These are phyloP conservation scores for Corynorhinus townsendii DNA, from an alignment of 2,113 vertebrate species.

Conservation along the genomic window DNA sequence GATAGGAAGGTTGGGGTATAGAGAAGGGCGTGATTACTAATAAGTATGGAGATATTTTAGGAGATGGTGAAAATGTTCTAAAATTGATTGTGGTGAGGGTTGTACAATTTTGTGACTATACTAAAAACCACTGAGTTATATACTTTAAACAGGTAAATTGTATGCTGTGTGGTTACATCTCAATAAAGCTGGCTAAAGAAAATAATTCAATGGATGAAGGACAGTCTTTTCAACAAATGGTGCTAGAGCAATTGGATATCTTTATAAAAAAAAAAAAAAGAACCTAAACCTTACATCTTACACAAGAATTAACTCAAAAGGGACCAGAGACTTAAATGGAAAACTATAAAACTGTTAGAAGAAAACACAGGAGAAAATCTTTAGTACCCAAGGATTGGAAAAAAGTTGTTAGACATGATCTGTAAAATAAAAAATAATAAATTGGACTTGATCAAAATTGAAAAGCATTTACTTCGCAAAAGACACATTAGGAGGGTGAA, in stretches of 20 bases:
- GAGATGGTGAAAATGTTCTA: neutral
- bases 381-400: neutral
- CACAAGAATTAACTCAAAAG: neutral
- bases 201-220: neutral
- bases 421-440: neutral
- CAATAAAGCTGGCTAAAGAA: neutral
- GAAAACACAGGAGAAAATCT: neutral
- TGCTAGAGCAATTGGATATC: neutral
- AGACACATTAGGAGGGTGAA: neutral
- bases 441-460: neutral
- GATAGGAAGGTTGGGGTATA: neutral
- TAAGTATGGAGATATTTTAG: neutral
- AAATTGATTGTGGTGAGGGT: neutral
- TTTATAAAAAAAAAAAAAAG: neutral
- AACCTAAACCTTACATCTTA: neutral
- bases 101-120: neutral
- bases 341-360: neutral
- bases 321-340: neutral
- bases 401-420: neutral
- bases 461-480: conserved; percentile 4
- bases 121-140: neutral
- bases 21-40: neutral
- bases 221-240: neutral
- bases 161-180: neutral
- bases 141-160: too few species aligned